A percentile compares a stretch with the other conserved stretches of the same genome.
Conservation (phyloP, 2,797 vertebrate genomes). For the Enteromius treurensis region DNA sequence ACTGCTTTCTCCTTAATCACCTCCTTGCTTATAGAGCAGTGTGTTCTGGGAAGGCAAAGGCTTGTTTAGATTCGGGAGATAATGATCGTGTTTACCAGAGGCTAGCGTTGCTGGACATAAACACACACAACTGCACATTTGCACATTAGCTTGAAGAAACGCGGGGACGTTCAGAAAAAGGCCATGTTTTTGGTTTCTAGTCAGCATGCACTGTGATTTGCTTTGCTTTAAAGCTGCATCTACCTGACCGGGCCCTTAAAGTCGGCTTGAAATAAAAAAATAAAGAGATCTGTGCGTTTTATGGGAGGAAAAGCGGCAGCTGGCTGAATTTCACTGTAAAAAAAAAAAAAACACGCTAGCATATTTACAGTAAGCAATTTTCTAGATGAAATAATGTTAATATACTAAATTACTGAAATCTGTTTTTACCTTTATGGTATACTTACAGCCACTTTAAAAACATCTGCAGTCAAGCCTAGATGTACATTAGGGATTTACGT, state of each 20-base stretch:
- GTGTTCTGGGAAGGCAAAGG: constrained; percentile 75
- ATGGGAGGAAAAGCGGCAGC: background rate
- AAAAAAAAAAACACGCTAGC: background rate
- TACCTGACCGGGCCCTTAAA: background rate
- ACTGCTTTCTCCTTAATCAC: constrained; percentile 32
- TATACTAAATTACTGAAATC: background rate
- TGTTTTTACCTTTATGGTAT: background rate
- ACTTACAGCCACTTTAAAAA: background rate
- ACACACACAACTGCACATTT: constrained; percentile 69
- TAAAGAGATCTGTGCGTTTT: background rate
- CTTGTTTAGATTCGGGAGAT: constrained; percentile 79
- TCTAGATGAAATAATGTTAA: background rate
- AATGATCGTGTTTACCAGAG: constrained; percentile 71
- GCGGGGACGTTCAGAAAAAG: constrained; percentile 67
- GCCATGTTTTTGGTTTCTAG: background rate
- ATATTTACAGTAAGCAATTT: background rate
- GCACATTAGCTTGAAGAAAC: constrained; percentile 2
- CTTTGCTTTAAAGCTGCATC: constrained; percentile 9
- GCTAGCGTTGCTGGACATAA: constrained; percentile 59
- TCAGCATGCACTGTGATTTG: background rate
- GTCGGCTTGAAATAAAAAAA: background rate
- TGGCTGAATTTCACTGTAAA: background rate
- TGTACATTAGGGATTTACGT: background rate
- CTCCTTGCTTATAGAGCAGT: constrained; percentile 70
- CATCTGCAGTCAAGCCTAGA: background rate